These are phyloP conservation scores for Gonatopus flavifemur DNA, from an alignment of 1,140 invertebrate genomes.

Conservation along the genomic window DNA sequence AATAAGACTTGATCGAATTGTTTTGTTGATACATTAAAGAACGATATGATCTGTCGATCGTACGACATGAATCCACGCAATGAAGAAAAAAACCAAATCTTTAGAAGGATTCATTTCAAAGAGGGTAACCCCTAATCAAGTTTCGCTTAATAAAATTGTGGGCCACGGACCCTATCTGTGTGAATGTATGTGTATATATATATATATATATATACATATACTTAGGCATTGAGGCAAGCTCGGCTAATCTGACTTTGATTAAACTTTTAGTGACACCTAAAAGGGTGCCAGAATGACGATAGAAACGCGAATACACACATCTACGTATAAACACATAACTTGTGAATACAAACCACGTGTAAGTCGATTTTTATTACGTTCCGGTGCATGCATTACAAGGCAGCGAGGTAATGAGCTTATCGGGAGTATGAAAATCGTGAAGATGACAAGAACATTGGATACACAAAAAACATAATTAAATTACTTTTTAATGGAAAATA, in stretches of 20 bases:
- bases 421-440: no score
- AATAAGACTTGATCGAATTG: no score
- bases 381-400: slow-evolving; percentile 44
- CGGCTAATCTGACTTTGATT: slow-evolving; percentile 59
- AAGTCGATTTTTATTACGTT: slow-evolving; percentile 57
- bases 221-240: slow-evolving; percentile 28
- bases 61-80: slow-evolving; percentile 20
- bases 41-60: no score
- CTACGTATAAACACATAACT: slow-evolving; percentile 24
- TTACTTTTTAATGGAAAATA: no score
- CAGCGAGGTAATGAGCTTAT: slow-evolving; percentile 30
- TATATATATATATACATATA: no score
- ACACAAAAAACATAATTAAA: no score
- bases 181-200: no score
- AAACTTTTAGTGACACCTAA: slow-evolving; percentile 57
- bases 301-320: slow-evolving; percentile 17
- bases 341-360: slow-evolving; percentile 32
- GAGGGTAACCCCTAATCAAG: slow-evolving; percentile 47
- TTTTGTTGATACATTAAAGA: no score
- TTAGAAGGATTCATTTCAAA: slow-evolving; percentile 45
- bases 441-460: no score
- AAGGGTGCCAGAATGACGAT: slow-evolving; percentile 42
- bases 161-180: slow-evolving; percentile 20
- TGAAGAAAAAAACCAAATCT: no score
- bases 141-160: slow-evolving; percentile 49